These are phyloP conservation scores for Beroe forskalii DNA, from an alignment of 37 sponge, comb jelly and placozoan genomes.

Conservation along the genomic window DNA sequence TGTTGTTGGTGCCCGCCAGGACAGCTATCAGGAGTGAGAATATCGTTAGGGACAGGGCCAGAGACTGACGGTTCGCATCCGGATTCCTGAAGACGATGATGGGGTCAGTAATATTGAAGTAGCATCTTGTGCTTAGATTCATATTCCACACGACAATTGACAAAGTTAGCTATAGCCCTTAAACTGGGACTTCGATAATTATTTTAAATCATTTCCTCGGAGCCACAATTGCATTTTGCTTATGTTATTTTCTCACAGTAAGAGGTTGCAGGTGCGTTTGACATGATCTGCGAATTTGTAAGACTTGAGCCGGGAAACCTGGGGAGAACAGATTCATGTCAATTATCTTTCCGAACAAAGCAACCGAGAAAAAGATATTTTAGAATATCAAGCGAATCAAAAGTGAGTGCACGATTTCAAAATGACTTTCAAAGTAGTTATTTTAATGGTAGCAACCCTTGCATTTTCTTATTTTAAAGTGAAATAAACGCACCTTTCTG, in stretches of 20 bases:
- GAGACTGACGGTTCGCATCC: not conserved
- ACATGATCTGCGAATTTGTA: constrained; percentile 18
- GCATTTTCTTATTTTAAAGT: too few species aligned
- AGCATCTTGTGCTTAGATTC: not conserved
- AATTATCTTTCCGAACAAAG: too few species aligned
- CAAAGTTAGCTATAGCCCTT: not conserved
- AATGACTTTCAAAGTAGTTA: too few species aligned
- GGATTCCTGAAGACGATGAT: not conserved
- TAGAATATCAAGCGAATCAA: too few species aligned
- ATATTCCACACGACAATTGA: not conserved
- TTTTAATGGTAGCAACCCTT: too few species aligned
- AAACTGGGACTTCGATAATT: too few species aligned
- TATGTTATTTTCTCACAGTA: constrained; percentile 2
- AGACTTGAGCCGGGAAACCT: not conserved
- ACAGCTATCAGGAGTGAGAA: constrained; percentile 16
- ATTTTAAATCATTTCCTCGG: too few species aligned
- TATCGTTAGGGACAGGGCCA: not conserved
- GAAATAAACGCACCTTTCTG: constrained; percentile 13
- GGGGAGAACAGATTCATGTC: not conserved
- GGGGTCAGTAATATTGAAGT: not conserved
- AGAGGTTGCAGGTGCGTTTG: constrained; percentile 25
- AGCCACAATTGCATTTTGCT: too few species aligned
- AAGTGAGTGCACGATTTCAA: too few species aligned
- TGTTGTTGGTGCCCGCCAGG: constrained; percentile 61
- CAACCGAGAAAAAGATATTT: too few species aligned